These are phyloP conservation scores for Microcebus tavaratra DNA, from an alignment of 2,113 vertebrate species.

Conservation along the genomic window DNA sequence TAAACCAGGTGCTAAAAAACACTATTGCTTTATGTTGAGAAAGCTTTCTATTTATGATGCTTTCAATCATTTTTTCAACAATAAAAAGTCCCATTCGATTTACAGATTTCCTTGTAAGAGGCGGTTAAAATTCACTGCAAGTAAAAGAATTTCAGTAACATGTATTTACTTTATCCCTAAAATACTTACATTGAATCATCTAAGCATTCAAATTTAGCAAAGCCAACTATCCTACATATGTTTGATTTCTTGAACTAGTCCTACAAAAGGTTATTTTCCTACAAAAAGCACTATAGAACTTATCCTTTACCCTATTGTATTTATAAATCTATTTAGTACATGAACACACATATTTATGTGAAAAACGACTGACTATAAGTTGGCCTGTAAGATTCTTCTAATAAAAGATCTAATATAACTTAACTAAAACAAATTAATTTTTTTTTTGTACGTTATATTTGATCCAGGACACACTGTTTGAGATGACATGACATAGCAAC, in stretches of 20 bases:
- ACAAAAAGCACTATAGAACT: background rate
- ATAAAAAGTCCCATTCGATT: conserved; percentile 38
- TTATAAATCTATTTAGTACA: background rate
- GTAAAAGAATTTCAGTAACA: conserved; percentile 24
- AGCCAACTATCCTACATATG: background rate
- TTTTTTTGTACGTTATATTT: background rate
- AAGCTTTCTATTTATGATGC: conserved; percentile 45
- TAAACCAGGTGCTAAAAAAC: conserved; percentile 62
- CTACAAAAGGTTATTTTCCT: background rate
- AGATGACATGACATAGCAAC: background rate
- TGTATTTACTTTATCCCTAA: conserved; percentile 24
- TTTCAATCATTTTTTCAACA: conserved; percentile 59
- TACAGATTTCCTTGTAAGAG: conserved; percentile 55
- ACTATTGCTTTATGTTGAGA: conserved; percentile 43
- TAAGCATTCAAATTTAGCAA: conserved; percentile 51
- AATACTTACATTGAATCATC: conserved; percentile 27
- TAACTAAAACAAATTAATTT: background rate
- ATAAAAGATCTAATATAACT: background rate
- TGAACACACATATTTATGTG: background rate
- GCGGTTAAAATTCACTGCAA: background rate
- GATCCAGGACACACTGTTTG: background rate
- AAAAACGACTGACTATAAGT: background rate
- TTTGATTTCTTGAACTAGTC: background rate
- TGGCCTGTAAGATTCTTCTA: background rate
- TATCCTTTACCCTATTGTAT: background rate